Evolutionary conservation across 2,113 vertebrate genomes (phyloP).

Genomic region (Osmerus mordax): DNA sequence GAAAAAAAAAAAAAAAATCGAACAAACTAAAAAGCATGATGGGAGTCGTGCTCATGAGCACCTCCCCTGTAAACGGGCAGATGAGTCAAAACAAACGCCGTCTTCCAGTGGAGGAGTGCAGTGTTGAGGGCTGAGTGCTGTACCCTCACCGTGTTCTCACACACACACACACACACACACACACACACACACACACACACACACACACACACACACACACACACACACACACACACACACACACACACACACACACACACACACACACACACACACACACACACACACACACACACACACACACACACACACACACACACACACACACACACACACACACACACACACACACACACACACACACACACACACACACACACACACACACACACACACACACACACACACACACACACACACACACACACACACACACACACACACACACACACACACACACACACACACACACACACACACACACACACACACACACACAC

Average conservation of each 20-base stretch:
- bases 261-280: background rate
- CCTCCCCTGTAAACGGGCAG: background rate
- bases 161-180: background rate
- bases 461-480: background rate
- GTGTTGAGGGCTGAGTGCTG: background rate
- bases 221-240: background rate
- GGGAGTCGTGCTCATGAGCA: background rate
- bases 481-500: background rate
- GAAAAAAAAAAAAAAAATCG: too few species aligned
- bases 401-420: background rate
- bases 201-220: background rate
- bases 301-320: background rate
- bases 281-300: background rate
- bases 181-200: background rate
- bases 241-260: background rate
- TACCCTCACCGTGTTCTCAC: background rate
- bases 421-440: background rate
- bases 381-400: background rate
- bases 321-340: background rate
- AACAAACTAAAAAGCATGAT: background rate
- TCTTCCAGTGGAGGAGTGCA: background rate
- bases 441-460: background rate
- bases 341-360: background rate
- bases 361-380: background rate
- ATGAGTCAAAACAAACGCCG: constrained; percentile 1